Evolutionary conservation across 2,113 vertebrate species (phyloP), one percentile per base, ranked within the genome.

Genomic region (Microcebus murinus): DNA sequence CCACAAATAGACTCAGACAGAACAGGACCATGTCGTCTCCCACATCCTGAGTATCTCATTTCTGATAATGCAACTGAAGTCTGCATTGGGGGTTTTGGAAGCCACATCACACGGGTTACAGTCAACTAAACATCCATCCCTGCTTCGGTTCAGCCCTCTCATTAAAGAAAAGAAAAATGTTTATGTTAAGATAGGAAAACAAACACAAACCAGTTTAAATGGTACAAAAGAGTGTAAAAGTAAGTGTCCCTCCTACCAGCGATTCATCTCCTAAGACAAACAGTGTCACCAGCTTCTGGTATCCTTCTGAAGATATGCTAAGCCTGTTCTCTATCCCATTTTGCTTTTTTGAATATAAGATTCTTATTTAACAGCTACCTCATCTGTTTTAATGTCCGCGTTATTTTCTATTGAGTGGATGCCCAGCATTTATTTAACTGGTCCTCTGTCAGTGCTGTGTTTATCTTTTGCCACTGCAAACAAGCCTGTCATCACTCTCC

Each of bases 1-100:
- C 94, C 94, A 52, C 92, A 97, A 91, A 92, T 79, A 94, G 96
- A 90, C 59, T 84, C 36, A 7, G 86, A 25, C 81, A 63, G 89
- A 73, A 74, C 73, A 63, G 74, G 68, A 55, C 67, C 76, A 9
- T 34, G 59, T 42, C 71, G 67, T 50, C 65, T 90, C 55, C 74
- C 45, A 2, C 29, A 34, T 67, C 73, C 36, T 34, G n/a, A 92
- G 67, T 74, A n/a, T 87, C 87, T 87, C 29, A 4, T 52, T 97
- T 90, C 79, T 65, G 86, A 73, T 93, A 93, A 93, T 84, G 94
- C 34, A 80, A 13, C 77, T 42, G 77, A 94, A 71, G 61, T 50
- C 34, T 67, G 80, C 85, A 45, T 55, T 34, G 25, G 52, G 48
- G 34, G 31, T 27, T 93, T 77, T 9, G 55, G 77, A 65, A 68